Base-by-base conservation (phyloP, 1,140 invertebrate genomes). In the Berghia stephanieae region DNA sequence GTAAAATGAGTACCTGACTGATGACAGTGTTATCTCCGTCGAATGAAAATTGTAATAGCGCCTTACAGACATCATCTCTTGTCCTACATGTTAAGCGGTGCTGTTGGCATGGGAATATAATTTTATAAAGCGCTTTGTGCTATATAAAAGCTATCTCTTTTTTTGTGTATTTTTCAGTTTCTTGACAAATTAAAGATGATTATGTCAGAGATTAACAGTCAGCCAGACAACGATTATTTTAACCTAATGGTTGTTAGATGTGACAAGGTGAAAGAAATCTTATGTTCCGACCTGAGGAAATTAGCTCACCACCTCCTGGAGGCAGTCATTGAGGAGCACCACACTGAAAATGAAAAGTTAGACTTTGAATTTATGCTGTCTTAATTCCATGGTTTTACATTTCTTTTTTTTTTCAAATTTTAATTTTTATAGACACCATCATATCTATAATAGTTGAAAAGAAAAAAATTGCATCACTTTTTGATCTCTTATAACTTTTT, bases 191-290 rank as follows among this genome's bases (percentile, higher is more conserved):
- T 75, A 3, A 42, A 60, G 31, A 38, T 27, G 18, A 34, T 75
- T 10, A 38, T 40, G 38, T 60, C 52, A 24, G 85, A 88, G 66
- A 90, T 90, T 44, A 84, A 87, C 83, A 79, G 85, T 18, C 79
- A 89, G 60, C 86, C 88, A 3, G 88, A 86, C 72, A 87, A 88
- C 55, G 85, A 89, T 76, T 85, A 88, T 71, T 89, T 86, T 80
- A 86, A 88, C 77, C 85, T 90, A 85, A 85, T 90, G n/a, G 82
- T 84, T 31, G 80, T 89, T 40, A 86, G 89, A 68, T 89, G 87
- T 81, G 88, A 89, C 73, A 88, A 90, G 75, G 79, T 90, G 44
- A 90, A 90, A 82, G 66, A 83, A 44, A 86, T 87, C 8, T 76
- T 90, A 84, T 82, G 40, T 81, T 87, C 2, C 77, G 84, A 18